Evolutionary conservation across 2,797 vertebrate genomes (phyloP).

Genomic region (Parauchenoglanis punctatus): DNA sequence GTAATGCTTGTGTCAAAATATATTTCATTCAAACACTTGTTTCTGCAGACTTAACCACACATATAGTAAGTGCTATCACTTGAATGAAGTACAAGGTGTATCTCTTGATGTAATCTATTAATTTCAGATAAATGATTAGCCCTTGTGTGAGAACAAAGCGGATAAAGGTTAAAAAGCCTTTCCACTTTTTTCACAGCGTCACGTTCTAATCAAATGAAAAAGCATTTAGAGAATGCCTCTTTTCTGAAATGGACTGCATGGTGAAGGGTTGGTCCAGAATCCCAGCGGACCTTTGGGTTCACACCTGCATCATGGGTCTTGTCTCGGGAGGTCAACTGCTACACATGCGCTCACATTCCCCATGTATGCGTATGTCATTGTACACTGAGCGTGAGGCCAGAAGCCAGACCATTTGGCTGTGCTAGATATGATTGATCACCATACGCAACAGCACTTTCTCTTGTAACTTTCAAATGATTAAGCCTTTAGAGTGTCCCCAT

Average conservation of each 20-base stretch:
- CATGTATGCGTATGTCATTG: not conserved
- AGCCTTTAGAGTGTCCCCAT: slow-evolving; percentile 76
- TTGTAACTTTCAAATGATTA: slow-evolving; percentile 83
- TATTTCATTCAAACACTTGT: not conserved
- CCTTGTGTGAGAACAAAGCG: not conserved
- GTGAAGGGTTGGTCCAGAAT: not conserved
- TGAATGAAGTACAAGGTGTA: not conserved
- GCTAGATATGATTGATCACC: slow-evolving; percentile 78
- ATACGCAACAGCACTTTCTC: slow-evolving; percentile 72
- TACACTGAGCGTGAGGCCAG: slow-evolving; percentile 64
- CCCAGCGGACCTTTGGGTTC: slow-evolving; percentile 1
- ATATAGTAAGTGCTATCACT: not conserved
- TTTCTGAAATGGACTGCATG: not conserved
- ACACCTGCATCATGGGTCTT: slow-evolving; percentile 11
- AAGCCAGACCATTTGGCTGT: slow-evolving; percentile 75
- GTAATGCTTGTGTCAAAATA: not conserved
- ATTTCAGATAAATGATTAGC: not conserved
- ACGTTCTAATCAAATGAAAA: not conserved
- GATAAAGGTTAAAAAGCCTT: not conserved
- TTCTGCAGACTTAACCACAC: not conserved
- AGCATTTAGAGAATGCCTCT: not conserved
- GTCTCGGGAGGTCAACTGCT: slow-evolving; percentile 13
- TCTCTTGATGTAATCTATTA: not conserved
- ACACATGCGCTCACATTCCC: not conserved
- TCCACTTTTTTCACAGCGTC: not conserved